Conservation (phyloP, 2,888 invertebrate genomes). For the Azorinus chamasolen region DNA sequence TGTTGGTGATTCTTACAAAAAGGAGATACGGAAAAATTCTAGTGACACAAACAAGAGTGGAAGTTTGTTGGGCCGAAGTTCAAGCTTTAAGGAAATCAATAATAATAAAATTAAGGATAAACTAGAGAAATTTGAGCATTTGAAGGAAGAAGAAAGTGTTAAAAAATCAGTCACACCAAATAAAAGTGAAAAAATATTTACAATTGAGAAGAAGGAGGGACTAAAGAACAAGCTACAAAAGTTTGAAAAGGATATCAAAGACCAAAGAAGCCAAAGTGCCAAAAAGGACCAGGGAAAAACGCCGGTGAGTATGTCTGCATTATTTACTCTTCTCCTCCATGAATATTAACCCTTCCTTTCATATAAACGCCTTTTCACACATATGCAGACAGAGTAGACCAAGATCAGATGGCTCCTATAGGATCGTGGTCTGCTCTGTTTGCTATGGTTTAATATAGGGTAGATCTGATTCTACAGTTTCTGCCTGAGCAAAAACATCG, state of each 20-base stretch:
- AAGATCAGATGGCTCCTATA: no score
- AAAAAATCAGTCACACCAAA: slow-evolving; percentile 10
- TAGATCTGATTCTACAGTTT: no score
- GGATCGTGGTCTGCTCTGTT: no score
- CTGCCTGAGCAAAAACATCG: no score
- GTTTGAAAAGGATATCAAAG: slow-evolving; percentile 59
- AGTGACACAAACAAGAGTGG: background rate
- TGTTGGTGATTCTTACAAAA: background rate
- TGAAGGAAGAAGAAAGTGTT: slow-evolving; percentile 33
- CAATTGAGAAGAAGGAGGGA: slow-evolving; percentile 49
- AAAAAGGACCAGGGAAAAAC: no score
- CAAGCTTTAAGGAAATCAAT: slow-evolving; percentile 28
- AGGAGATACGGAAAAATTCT: background rate
- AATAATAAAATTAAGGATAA: slow-evolving; percentile 54
- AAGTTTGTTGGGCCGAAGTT: slow-evolving; percentile 1
- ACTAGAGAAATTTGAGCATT: slow-evolving; percentile 57
- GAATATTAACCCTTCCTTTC: no score
- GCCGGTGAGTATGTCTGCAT: no score
- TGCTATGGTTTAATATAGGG: no score
- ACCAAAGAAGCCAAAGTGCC: slow-evolving; percentile 17
- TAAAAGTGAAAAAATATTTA: slow-evolving; percentile 25
- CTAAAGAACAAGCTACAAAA: slow-evolving; percentile 49
- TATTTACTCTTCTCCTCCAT: no score
- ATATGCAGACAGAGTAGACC: no score
- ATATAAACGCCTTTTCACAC: no score